Conservation (phyloP, 2,113 vertebrate genomes). For the Triplophysa siluroides region DNA sequence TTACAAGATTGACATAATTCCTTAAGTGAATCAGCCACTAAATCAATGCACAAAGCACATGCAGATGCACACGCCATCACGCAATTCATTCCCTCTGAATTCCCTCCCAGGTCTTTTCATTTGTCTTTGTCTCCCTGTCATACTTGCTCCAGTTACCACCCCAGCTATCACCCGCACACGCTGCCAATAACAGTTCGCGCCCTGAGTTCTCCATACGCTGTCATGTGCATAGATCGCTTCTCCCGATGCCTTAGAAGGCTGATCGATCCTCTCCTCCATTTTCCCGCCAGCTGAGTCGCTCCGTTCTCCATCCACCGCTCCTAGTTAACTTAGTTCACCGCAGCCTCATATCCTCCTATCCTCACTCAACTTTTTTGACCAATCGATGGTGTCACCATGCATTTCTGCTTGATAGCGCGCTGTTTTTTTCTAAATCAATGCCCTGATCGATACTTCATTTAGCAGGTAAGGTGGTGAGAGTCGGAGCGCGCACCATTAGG, state of each 20-base stretch:
- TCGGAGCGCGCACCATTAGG: not conserved
- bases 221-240: conserved; percentile 42
- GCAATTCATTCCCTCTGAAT: not conserved
- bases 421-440: conserved; percentile 57
- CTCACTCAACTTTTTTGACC: not conserved
- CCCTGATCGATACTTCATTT: conserved; percentile 59
- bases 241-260: conserved; percentile 25
- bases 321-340: not conserved
- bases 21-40: no score
- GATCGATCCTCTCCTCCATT: conserved; percentile 29
- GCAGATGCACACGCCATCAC: no score
- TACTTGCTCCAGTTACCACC: not conserved
- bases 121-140: not conserved
- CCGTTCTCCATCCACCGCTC: not conserved
- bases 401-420: conserved; percentile 42
- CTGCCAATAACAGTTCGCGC: conserved; percentile 30
- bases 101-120: not conserved
- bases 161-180: conserved; percentile 23
- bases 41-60: no score
- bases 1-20: no score
- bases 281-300: not conserved
- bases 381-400: conserved; percentile 51
- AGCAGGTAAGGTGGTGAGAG: conserved; percentile 41
- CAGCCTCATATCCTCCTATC: conserved; percentile 18
- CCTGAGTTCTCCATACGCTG: not conserved